A percentile compares a stretch with the other conserved stretches of the same genome.
These are phyloP conservation scores for Tokudaia tokunoshimensis DNA, from an alignment of 2,797 vertebrate genomes.

Conservation along the genomic window DNA sequence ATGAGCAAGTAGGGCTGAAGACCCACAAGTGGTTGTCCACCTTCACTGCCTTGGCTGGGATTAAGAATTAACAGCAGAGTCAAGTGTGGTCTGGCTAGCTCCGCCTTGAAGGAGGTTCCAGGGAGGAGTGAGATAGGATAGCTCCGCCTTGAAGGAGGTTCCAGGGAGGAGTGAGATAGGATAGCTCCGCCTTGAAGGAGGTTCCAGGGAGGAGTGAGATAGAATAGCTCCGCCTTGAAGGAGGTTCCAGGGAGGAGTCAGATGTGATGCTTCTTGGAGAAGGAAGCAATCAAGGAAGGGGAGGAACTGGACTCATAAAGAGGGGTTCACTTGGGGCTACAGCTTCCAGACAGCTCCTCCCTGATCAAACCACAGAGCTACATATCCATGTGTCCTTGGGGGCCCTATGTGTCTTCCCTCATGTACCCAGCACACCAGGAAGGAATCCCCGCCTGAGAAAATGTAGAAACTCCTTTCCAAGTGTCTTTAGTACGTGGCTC, in stretches of 20 bases:
- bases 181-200: background rate
- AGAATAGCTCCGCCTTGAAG: background rate
- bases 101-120: background rate
- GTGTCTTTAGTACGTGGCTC: background rate
- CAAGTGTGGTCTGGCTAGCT: background rate
- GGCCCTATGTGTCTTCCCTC: background rate
- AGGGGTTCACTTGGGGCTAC: background rate
- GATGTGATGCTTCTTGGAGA: background rate
- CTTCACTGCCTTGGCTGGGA: background rate
- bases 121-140: background rate
- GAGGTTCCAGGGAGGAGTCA: background rate
- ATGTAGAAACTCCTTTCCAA: background rate
- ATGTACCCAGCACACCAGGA: background rate
- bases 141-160: background rate
- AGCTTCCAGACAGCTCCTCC: background rate
- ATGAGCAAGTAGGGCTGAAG: background rate
- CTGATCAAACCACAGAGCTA: background rate
- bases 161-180: background rate
- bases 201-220: background rate
- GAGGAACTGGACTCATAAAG: background rate
- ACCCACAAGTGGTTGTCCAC: background rate
- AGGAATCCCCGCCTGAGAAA: background rate
- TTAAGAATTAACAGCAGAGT: background rate
- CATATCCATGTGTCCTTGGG: background rate
- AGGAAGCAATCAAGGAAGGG: background rate